Evolutionary conservation across 2,797 vertebrate species (phyloP).

Genomic region (Muscicapa striata): DNA sequence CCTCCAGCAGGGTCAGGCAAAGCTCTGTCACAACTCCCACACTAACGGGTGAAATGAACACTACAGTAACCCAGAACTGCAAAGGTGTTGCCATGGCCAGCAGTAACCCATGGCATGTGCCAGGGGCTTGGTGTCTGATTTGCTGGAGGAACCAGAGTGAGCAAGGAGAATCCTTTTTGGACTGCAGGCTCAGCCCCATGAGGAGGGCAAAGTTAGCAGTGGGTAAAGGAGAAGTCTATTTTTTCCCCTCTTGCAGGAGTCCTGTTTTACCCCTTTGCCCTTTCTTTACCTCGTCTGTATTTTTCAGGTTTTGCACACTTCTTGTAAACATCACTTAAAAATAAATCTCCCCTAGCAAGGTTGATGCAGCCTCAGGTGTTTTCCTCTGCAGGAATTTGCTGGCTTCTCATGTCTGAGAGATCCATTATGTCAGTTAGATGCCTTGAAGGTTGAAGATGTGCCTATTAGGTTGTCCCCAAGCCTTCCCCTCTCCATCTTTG

Average conservation of each 20-base stretch:
- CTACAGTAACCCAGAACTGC: neutral
- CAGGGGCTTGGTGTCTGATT: neutral
- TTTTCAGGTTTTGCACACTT: conserved; percentile 65
- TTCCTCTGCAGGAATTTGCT: conserved; percentile 33
- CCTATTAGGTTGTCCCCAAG: neutral
- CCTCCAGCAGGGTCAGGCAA: neutral
- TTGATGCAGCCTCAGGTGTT: conserved; percentile 44
- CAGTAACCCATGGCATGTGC: rapidly evolving
- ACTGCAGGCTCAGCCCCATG: rapidly evolving
- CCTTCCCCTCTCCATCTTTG: neutral
- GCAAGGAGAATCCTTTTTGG: neutral
- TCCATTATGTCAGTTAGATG: neutral
- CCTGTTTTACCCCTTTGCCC: conserved; percentile 9
- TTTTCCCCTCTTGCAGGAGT: neutral
- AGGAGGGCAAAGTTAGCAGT: neutral
- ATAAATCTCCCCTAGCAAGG: conserved; percentile 59
- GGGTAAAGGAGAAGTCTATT: neutral
- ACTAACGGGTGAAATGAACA: neutral
- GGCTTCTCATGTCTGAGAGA: neutral
- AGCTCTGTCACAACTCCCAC: neutral
- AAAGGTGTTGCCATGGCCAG: neutral
- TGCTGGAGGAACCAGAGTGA: neutral
- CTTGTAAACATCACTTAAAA: conserved; percentile 55
- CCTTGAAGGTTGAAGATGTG: neutral
- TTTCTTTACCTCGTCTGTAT: conserved; percentile 55